Percentiles rank a stretch among this genome's conserved stretches.
phyloP scores from a whole-genome alignment of 1,140 invertebrate genomes.

The Drosophila hydei region DNA sequence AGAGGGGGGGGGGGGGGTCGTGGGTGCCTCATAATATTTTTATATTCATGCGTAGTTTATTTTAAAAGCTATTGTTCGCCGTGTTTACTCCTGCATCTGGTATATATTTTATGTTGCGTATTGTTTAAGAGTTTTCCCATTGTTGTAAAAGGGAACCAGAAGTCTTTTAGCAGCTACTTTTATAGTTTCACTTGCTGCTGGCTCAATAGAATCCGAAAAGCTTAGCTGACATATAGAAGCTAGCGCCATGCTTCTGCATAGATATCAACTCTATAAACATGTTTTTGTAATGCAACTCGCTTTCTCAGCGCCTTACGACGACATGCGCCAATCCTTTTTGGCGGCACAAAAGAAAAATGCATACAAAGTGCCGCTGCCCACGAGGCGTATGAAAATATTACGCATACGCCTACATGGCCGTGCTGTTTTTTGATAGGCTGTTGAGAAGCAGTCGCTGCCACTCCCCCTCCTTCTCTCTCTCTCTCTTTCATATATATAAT shows the following conservation, averaged over 20 bases:
- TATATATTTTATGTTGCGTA: not conserved
- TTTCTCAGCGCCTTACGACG: no score
- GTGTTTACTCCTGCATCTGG: not conserved
- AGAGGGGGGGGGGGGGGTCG: not conserved
- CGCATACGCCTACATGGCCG: conserved; percentile 50
- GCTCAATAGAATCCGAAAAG: not conserved
- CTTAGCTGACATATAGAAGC: no score
- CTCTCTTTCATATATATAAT: not conserved
- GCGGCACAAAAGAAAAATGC: not conserved
- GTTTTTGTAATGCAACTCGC: no score
- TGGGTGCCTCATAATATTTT: conserved; percentile 1
- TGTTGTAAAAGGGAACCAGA: no score
- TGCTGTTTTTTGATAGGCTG: conserved; percentile 34
- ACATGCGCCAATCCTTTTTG: conserved; percentile 26
- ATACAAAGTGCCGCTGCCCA: conserved; percentile 13
- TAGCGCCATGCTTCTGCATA: no score
- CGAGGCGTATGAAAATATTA: conserved; percentile 48
- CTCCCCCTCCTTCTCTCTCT: not conserved
- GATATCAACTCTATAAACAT: no score
- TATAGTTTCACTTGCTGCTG: not conserved
- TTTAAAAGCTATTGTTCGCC: not conserved
- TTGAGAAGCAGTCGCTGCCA: conserved; percentile 31
- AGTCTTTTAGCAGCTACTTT: no score
- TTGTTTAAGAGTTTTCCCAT: not conserved
- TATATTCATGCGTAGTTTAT: not conserved